phyloP scores from a whole-genome alignment of 1,140 invertebrate species.

The Leptoteleia sp. region DNA sequence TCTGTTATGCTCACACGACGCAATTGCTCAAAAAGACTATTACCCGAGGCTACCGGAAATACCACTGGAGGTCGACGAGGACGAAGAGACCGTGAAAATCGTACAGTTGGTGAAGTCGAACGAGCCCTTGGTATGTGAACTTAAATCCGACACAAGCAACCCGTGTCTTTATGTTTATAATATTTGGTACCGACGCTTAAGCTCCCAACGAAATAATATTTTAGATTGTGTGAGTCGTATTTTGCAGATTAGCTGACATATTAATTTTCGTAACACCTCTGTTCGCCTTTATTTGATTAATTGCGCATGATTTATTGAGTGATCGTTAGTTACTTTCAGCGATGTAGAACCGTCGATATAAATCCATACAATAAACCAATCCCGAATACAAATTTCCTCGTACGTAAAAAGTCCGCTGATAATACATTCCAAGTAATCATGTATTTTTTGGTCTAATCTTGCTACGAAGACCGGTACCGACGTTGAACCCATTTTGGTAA shows the following conservation, averaged over 20 bases:
- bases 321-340: conserved; percentile 57
- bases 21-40: conserved; percentile 96
- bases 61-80: conserved; percentile 93
- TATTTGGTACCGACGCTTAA: conserved; percentile 64
- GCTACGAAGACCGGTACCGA: conserved; percentile 92
- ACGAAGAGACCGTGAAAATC: conserved; percentile 98
- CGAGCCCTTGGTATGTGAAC: conserved; percentile 92
- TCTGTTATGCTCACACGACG: conserved; percentile 94
- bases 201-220: conserved; percentile 57
- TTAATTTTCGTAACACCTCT: conserved; percentile 58
- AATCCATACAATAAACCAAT: conserved; percentile 33
- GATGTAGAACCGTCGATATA: conserved; percentile 55
- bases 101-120: conserved; percentile 98
- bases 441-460: conserved; percentile 81
- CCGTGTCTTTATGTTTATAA: conserved; percentile 62
- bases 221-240: conserved; percentile 70
- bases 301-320: conserved; percentile 66
- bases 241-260: conserved; percentile 65
- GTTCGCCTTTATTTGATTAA: conserved; percentile 55
- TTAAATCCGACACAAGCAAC: conserved; percentile 29
- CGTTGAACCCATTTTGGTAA: conserved; percentile 97
- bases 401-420: conserved; percentile 39
- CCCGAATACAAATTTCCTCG: conserved; percentile 35
- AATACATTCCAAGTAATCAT: conserved; percentile 78
- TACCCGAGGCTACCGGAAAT: conserved; percentile 94